phyloP scores from a whole-genome alignment of 2,888 invertebrate genomes.

The Toxonevra muliebris region DNA sequence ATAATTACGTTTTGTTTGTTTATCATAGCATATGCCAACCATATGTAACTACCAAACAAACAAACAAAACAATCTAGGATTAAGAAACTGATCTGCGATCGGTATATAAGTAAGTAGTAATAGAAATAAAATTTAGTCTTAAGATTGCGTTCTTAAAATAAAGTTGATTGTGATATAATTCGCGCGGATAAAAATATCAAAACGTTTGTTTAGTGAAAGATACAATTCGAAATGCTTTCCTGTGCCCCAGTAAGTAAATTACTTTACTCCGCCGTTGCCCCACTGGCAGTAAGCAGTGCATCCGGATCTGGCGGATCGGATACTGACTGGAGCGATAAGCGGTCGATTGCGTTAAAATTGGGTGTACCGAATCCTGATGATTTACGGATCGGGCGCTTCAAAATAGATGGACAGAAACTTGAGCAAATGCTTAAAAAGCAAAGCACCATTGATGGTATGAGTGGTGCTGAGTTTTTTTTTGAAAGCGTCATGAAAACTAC shows the following conservation, averaged over 20 bases:
- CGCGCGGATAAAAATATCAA: no score
- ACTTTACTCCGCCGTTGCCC: constrained; percentile 75
- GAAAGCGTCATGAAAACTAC: constrained; percentile 85
- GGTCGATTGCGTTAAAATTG: constrained; percentile 78
- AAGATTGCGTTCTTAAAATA: no score
- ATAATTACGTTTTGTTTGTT: no score
- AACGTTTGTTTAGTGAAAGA: constrained; percentile 3
- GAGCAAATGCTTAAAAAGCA: constrained; percentile 87
- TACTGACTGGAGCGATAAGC: constrained; percentile 74
- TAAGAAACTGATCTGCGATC: no score
- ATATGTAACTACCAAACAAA: no score
- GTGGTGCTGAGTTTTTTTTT: constrained; percentile 64
- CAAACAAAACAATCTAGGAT: no score
- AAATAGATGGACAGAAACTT: constrained; percentile 91
- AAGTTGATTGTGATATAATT: no score
- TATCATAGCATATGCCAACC: no score
- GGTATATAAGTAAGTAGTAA: no score
- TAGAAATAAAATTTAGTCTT: no score
- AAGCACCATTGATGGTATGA: constrained; percentile 59
- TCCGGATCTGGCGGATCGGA: constrained; percentile 57
- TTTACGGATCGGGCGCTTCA: constrained; percentile 88
- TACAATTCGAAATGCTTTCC: constrained; percentile 54
- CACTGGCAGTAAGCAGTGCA: constrained; percentile 64
- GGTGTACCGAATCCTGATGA: constrained; percentile 80
- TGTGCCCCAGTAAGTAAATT: constrained; percentile 58